Evolutionary conservation across 2,888 invertebrate species (phyloP).

Genomic region (Syritta pipiens): DNA sequence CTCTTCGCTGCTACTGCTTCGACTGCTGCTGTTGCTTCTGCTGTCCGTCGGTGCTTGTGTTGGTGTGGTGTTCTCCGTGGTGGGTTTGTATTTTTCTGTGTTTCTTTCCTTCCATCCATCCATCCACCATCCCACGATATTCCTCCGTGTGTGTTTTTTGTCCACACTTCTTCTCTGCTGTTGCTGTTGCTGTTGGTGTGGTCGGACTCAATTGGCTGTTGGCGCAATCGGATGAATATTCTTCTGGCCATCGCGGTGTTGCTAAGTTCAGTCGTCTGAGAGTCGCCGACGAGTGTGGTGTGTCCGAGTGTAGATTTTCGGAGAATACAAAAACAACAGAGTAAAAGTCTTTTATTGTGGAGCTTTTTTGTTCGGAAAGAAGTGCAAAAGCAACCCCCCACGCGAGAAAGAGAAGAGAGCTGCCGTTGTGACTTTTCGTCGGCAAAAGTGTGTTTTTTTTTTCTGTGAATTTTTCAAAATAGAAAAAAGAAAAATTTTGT

Average conservation of each 20-base stretch:
- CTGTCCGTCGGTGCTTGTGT: background rate
- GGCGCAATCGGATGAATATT: conserved; percentile 63
- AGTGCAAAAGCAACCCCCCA: conserved; percentile 29
- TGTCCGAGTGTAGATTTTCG: conserved; percentile 6
- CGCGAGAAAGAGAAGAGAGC: conserved; percentile 42
- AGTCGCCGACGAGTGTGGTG: conserved; percentile 63
- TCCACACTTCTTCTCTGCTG: conserved; percentile 20
- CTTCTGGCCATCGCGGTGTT: conserved; percentile 67
- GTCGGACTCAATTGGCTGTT: conserved; percentile 54
- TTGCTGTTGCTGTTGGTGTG: conserved; percentile 37
- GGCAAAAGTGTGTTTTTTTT: conserved; percentile 30
- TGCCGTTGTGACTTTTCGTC: conserved; percentile 27
- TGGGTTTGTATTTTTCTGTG: conserved; percentile 3
- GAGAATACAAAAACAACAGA: background rate
- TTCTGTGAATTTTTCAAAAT: conserved; percentile 43
- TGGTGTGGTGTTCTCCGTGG: conserved; percentile 6
- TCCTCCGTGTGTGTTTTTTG: conserved; percentile 4
- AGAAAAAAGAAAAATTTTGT: conserved; percentile 20
- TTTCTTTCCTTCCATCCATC: too few species aligned
- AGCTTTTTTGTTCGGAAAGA: conserved; percentile 38
- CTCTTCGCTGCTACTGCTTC: background rate
- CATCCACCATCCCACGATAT: too few species aligned
- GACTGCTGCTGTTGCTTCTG: background rate
- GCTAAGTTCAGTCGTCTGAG: conserved; percentile 66
- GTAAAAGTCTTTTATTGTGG: background rate